phyloP scores from a whole-genome alignment of 2,113 vertebrate species.

The Saccopteryx bilineata region DNA sequence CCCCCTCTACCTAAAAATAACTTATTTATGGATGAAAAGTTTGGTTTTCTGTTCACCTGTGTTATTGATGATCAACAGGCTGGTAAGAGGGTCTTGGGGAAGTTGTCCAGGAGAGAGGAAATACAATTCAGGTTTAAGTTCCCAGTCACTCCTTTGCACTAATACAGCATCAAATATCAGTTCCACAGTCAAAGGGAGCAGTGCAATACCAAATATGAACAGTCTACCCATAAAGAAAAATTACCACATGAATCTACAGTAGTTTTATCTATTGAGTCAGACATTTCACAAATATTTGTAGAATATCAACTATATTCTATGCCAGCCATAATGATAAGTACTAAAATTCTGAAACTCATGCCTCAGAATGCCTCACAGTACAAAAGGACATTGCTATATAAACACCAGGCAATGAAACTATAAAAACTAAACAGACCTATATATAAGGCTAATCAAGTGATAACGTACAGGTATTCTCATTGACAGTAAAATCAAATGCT shows the following conservation, averaged over 20 bases:
- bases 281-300: neutral
- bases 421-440: neutral
- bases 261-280: neutral
- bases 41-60: conserved; percentile 88
- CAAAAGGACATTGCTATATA: neutral
- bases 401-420: neutral
- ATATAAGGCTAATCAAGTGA: neutral
- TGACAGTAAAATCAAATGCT: neutral
- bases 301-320: neutral
- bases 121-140: conserved; percentile 91
- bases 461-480: neutral
- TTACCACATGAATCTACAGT: neutral
- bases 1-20: neutral
- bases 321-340: neutral
- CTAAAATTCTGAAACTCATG: neutral
- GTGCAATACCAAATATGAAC: conserved; percentile 88
- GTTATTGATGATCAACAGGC: conserved; percentile 94
- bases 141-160: conserved; percentile 79
- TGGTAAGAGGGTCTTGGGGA: conserved; percentile 86
- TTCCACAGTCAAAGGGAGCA: conserved; percentile 84
- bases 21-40: neutral
- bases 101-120: conserved; percentile 89
- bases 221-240: conserved; percentile 87
- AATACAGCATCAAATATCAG: conserved; percentile 78
- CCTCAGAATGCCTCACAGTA: no score